phyloP scores from a whole-genome alignment of 2,888 invertebrate genomes.

The Aproaerema taeniolella region DNA sequence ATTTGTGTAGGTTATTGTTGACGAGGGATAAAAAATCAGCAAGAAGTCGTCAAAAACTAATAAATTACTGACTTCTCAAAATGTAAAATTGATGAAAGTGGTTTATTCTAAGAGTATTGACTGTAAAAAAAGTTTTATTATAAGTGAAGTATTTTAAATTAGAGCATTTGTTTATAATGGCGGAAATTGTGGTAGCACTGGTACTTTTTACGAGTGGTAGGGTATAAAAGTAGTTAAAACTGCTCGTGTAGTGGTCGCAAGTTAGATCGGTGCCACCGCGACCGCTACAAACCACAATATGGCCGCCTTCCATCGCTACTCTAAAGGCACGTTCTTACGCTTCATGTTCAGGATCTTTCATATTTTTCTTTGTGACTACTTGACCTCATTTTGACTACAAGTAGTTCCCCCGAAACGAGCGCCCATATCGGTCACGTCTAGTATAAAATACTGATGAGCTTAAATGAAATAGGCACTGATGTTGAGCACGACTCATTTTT shows the following conservation, averaged over 20 bases:
- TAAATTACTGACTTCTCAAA: no score
- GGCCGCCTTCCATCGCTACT: constrained; percentile 40
- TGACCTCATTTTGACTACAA: constrained; percentile 8
- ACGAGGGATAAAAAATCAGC: no score
- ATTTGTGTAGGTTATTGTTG: no score
- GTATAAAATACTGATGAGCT: constrained; percentile 10
- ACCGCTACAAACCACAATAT: constrained; percentile 38
- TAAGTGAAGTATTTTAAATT: no score
- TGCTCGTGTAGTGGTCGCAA: constrained; percentile 39
- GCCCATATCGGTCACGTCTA: constrained; percentile 8
- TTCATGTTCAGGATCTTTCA: constrained; percentile 30
- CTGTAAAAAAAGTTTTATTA: no score
- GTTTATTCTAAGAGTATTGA: no score
- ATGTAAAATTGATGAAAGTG: no score
- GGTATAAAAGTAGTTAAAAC: constrained; percentile 48
- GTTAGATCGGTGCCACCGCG: constrained; percentile 30
- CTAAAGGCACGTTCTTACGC: constrained; percentile 33
- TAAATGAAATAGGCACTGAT: constrained; percentile 5
- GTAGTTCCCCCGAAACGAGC: constrained; percentile 4
- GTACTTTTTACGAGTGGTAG: constrained; percentile 53
- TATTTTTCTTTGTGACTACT: constrained; percentile 18
- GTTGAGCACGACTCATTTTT: neutral
- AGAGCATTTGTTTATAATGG: no score
- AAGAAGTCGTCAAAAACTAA: no score
- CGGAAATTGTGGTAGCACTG: no score